Evolutionary conservation across 2,797 vertebrate genomes (phyloP).

Genomic region (Brachymystax lenok): DNA sequence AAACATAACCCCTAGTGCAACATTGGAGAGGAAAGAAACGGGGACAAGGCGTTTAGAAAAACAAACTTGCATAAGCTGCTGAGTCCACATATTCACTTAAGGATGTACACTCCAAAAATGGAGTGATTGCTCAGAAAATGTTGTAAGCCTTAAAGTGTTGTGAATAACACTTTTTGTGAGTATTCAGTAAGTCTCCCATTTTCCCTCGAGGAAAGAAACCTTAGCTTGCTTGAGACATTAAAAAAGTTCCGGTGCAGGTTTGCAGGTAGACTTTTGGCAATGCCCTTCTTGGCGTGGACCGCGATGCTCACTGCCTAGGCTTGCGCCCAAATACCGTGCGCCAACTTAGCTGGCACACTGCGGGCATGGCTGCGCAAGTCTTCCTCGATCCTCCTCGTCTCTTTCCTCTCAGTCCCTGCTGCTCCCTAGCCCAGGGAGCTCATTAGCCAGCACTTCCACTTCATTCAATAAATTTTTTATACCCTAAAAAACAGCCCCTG

Average conservation of each 20-base stretch:
- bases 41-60: no score
- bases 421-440: conserved; percentile 80
- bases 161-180: not conserved
- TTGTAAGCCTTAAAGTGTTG: not conserved
- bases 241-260: not conserved
- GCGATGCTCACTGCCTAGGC: conserved; percentile 56
- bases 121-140: no score
- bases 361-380: conserved; percentile 73
- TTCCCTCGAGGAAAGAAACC: conserved; percentile 1
- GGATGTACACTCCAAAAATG: not conserved
- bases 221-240: not conserved
- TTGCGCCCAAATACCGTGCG: conserved; percentile 74
- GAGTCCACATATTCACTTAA: not conserved
- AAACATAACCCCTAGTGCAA: not conserved
- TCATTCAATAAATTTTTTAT: conserved; percentile 87
- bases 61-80: no score
- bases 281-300: conserved; percentile 64
- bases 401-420: conserved; percentile 75
- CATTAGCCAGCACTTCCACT: conserved; percentile 84
- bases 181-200: not conserved
- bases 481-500: conserved; percentile 79
- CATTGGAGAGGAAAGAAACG: no score
- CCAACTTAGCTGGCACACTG: conserved; percentile 73
- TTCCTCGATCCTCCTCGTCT: conserved; percentile 81
- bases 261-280: conserved; percentile 47